A percentile compares a stretch with the other conserved stretches of the same genome.
phyloP scores from a whole-genome alignment of 2,113 vertebrate species.

The Puma concolor region DNA sequence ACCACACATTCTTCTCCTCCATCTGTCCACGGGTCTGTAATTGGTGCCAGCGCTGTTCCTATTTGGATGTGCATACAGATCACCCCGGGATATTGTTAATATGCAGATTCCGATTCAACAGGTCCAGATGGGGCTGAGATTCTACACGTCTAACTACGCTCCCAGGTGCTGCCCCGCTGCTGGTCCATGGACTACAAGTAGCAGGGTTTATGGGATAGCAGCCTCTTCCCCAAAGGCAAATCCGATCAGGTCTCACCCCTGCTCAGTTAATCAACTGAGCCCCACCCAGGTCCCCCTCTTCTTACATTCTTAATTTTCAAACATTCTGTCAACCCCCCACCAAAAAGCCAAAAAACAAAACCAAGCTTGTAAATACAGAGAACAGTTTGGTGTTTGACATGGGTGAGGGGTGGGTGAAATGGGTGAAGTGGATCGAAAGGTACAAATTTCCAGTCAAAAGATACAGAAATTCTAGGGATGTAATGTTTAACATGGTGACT shows the following conservation, averaged over 20 bases:
- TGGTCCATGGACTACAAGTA: rapidly evolving
- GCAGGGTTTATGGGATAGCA: rapidly evolving
- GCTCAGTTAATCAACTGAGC: too few species aligned
- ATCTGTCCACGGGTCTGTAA: background rate
- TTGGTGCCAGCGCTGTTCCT: too few species aligned
- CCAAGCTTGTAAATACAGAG: background rate
- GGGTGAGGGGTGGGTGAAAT: background rate
- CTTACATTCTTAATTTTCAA: background rate
- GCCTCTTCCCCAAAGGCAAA: background rate
- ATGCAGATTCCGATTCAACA: background rate
- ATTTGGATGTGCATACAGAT: background rate
- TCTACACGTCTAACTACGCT: rapidly evolving
- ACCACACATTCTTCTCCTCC: background rate
- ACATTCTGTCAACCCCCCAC: background rate
- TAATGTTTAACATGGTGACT: too few species aligned
- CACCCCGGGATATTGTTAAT: too few species aligned
- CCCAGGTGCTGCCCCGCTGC: background rate
- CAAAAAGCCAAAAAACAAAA: background rate
- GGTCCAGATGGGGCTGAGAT: background rate
- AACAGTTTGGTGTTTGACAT: background rate
- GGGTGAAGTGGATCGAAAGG: background rate
- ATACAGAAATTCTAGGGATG: background rate
- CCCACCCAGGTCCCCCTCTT: too few species aligned
- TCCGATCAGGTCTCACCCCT: background rate
- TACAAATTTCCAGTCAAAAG: background rate